These are phyloP conservation scores for Rhagoletis pomonella DNA, from an alignment of 1,140 invertebrate species.

Conservation along the genomic window DNA sequence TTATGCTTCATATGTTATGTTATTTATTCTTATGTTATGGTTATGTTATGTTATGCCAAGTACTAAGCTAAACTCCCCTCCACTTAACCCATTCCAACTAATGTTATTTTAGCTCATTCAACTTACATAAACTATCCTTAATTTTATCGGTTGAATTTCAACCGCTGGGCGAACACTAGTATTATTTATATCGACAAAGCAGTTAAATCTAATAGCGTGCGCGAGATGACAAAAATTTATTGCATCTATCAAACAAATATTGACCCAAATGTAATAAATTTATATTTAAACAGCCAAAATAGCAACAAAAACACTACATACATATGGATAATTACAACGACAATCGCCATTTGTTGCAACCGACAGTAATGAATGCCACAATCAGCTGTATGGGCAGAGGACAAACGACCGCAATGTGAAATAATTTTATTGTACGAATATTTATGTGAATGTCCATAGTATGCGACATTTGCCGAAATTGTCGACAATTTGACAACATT, in stretches of 20 bases:
- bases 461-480: constrained; percentile 38
- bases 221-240: constrained; percentile 25
- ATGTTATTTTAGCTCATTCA: no score
- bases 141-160: no score
- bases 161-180: no score
- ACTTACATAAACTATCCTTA: no score
- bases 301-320: constrained; percentile 20
- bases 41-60: no score
- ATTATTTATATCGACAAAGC: neutral
- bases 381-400: neutral
- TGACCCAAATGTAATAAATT: constrained; percentile 51
- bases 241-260: constrained; percentile 39
- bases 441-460: constrained; percentile 20
- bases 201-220: no score
- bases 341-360: constrained; percentile 41
- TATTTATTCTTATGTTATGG: no score
- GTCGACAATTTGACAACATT: constrained; percentile 33
- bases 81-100: no score
- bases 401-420: constrained; percentile 42
- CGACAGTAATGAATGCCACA: constrained; percentile 20
- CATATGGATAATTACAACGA: neutral
- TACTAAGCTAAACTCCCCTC: no score
- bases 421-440: constrained; percentile 43
- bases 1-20: no score
- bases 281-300: constrained; percentile 29